Conservation (phyloP, 2,797 vertebrate genomes). For the Podargus strigoides region DNA sequence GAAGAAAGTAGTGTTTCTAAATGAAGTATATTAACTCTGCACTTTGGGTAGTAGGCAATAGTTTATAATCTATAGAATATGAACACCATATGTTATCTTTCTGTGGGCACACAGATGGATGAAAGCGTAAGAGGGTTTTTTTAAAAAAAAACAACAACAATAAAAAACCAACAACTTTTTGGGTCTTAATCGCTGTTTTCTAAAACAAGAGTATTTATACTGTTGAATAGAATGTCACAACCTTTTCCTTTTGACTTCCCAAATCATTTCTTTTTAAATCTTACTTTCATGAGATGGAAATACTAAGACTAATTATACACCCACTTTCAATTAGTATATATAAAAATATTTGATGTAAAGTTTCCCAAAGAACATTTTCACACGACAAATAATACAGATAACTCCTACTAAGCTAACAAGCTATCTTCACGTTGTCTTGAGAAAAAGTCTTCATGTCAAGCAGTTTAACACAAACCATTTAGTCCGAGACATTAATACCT, state of each 20-base stretch:
- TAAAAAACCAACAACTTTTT: neutral
- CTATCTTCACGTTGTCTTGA: neutral
- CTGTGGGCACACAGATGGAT: slow-evolving; percentile 8
- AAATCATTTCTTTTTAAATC: slow-evolving; percentile 40
- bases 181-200: neutral
- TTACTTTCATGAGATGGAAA: slow-evolving; percentile 14
- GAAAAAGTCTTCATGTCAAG: neutral
- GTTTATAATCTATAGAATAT: neutral
- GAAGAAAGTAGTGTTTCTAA: neutral
- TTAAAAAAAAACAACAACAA: neutral
- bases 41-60: neutral
- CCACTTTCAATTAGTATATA: slow-evolving; percentile 26
- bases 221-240: slow-evolving; percentile 34
- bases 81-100: slow-evolving; percentile 36
- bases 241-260: slow-evolving; percentile 40
- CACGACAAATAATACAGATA: neutral
- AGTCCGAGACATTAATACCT: neutral
- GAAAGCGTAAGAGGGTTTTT: neutral
- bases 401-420: slow-evolving; percentile 12
- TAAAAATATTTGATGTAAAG: slow-evolving; percentile 15
- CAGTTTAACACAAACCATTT: neutral
- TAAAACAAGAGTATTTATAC: slow-evolving; percentile 8
- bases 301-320: slow-evolving; percentile 40
- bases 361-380: slow-evolving; percentile 14
- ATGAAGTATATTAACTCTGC: neutral